A percentile compares a stretch with the other conserved stretches of the same genome.
Evolutionary conservation across 2,797 vertebrate genomes (phyloP).

Genomic region (Microcaecilia unicolor): DNA sequence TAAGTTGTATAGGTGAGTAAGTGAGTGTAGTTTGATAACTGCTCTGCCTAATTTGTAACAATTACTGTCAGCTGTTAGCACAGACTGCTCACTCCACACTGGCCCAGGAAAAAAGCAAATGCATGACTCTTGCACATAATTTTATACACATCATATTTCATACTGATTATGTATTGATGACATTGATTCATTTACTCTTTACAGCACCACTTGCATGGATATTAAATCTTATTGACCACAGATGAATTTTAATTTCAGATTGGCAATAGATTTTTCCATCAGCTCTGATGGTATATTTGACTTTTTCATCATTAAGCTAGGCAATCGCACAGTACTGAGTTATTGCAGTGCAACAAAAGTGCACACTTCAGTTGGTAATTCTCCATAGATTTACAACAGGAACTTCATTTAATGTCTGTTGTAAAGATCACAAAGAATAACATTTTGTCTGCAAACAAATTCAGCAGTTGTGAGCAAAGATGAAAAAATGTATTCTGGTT

Average conservation of each 20-base stretch:
- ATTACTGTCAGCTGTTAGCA: slow-evolving; percentile 79
- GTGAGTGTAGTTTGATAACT: slow-evolving; percentile 72
- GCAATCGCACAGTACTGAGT: slow-evolving; percentile 72
- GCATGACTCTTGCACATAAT: slow-evolving; percentile 71
- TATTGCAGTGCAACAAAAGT: slow-evolving; percentile 74
- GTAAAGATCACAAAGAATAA: slow-evolving; percentile 52
- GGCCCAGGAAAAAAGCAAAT: slow-evolving; percentile 69
- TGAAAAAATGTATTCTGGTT: slow-evolving; percentile 4
- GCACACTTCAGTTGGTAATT: slow-evolving; percentile 70
- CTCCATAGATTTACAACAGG: slow-evolving; percentile 75
- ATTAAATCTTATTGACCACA: slow-evolving; percentile 89
- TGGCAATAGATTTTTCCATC: slow-evolving; percentile 90
- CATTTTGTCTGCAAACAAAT: slow-evolving; percentile 54
- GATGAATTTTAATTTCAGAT: slow-evolving; percentile 92
- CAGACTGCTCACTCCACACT: slow-evolving; percentile 66
- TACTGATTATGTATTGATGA: slow-evolving; percentile 89
- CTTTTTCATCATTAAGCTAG: slow-evolving; percentile 76
- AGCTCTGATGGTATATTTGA: slow-evolving; percentile 82
- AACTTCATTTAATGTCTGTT: slow-evolving; percentile 67
- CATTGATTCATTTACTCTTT: slow-evolving; percentile 80
- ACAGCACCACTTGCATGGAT: slow-evolving; percentile 76
- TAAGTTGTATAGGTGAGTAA: slow-evolving; percentile 69
- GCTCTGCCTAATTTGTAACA: slow-evolving; percentile 80
- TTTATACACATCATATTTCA: slow-evolving; percentile 80
- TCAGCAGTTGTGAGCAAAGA: slow-evolving; percentile 7